phyloP scores from a whole-genome alignment of 2,888 invertebrate species.

The Pammene aurita region DNA sequence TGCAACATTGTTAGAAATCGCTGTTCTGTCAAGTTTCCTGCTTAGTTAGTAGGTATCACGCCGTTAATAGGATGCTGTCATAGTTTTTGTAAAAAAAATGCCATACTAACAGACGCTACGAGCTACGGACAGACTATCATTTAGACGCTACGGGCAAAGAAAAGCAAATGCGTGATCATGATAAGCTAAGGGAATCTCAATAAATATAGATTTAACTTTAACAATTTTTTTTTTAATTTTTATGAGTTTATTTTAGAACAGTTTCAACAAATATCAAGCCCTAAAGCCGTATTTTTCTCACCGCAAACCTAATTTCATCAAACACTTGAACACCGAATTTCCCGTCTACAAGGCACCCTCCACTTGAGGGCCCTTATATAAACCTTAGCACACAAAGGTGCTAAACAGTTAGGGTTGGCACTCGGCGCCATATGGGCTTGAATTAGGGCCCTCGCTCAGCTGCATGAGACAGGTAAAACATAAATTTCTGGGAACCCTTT shows the following conservation, averaged over 20 bases:
- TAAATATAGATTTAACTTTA: too few relatives aligned
- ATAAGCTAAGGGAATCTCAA: too few relatives aligned
- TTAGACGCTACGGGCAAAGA: too few relatives aligned
- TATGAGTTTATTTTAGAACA: not conserved
- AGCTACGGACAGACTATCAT: too few relatives aligned
- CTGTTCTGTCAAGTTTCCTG: not conserved
- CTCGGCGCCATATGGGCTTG: constrained; percentile 59
- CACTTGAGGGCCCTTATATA: constrained; percentile 55
- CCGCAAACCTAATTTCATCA: constrained; percentile 34
- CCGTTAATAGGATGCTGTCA: not conserved
- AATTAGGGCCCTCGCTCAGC: constrained; percentile 65
- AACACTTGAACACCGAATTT: constrained; percentile 40
- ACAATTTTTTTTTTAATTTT: too few relatives aligned
- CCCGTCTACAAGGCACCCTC: constrained; percentile 50
- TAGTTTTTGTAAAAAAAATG: too few relatives aligned
- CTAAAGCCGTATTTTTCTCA: constrained; percentile 26
- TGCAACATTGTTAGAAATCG: constrained; percentile 5
- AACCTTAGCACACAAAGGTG: constrained; percentile 63
- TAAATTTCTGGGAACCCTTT: constrained; percentile 70
- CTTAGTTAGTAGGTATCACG: too few relatives aligned
- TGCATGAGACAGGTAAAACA: constrained; percentile 71
- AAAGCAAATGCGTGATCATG: too few relatives aligned
- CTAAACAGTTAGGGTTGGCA: constrained; percentile 61
- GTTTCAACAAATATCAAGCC: not conserved
- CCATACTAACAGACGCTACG: too few relatives aligned